Conservation (phyloP, 2,113 vertebrate species). For the Tachysurus vachellii region DNA sequence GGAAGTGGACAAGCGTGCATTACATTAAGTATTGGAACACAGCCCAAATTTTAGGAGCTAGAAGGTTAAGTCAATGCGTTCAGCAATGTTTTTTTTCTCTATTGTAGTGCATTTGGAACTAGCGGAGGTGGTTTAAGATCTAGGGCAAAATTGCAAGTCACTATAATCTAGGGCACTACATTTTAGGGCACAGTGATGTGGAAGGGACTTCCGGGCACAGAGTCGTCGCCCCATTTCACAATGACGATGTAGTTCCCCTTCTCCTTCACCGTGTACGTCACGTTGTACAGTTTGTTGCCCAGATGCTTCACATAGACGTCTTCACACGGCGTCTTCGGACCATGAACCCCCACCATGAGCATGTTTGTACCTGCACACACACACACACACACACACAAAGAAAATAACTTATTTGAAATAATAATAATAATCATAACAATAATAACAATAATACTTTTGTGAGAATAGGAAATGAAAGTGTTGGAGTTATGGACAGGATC, state of each 20-base stretch:
- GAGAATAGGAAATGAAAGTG: neutral
- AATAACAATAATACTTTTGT: neutral
- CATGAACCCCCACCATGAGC: conserved; percentile 93
- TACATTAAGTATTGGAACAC: neutral
- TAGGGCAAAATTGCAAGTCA: neutral
- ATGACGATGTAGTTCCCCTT: conserved; percentile 92
- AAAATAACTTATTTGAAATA: neutral
- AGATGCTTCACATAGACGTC: conserved; percentile 92
- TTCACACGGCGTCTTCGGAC: conserved; percentile 88
- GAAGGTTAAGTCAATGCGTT: neutral
- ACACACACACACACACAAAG: neutral
- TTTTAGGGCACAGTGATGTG: conserved; percentile 82
- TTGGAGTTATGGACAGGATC: neutral
- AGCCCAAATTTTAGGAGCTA: neutral
- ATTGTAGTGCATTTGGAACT: neutral
- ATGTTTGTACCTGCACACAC: conserved; percentile 84
- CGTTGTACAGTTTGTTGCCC: conserved; percentile 88
- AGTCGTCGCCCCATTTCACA: conserved; percentile 91
- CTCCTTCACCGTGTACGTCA: conserved; percentile 90
- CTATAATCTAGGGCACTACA: conserved; percentile 22
- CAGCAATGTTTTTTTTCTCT: neutral
- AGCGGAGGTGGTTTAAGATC: conserved; percentile 26
- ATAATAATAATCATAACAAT: neutral
- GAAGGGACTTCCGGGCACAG: conserved; percentile 87
- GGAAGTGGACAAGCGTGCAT: neutral